Conservation (phyloP, 2,888 invertebrate genomes). For the Ryuthela nishihirai region DNA sequence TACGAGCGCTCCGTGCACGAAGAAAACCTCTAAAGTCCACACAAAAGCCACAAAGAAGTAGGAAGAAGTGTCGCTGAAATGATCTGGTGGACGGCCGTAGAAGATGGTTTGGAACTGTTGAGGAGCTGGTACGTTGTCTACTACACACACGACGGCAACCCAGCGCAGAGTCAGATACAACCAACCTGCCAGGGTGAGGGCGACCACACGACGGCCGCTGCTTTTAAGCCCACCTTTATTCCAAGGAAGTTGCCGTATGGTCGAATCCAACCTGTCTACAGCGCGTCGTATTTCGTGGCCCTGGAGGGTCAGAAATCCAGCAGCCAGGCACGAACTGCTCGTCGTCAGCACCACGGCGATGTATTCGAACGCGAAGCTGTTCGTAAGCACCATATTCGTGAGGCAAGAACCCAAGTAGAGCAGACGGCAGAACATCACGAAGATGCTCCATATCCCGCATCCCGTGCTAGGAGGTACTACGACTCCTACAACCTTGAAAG, state of each 20-base stretch:
- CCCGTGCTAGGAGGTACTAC: conserved; percentile 13
- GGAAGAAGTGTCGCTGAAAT: conserved; percentile 5
- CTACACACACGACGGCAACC: conserved; percentile 20
- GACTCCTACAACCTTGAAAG: conserved; percentile 21
- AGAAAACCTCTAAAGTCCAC: conserved; percentile 27
- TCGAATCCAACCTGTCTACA: conserved; percentile 20
- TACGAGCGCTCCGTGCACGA: conserved; percentile 38
- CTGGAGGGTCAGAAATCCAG: conserved; percentile 11
- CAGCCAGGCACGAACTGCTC: conserved; percentile 15
- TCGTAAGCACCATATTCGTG: conserved; percentile 26
- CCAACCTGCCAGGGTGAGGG: conserved; percentile 28
- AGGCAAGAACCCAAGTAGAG: conserved; percentile 26
- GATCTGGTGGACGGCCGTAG: conserved; percentile 19
- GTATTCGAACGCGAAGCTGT: conserved; percentile 29
- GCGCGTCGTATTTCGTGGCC: conserved; percentile 15
- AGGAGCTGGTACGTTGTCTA: conserved; percentile 29
- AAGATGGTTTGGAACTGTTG: conserved; percentile 30
- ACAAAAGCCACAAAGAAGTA: conserved; percentile 32
- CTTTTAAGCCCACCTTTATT: conserved; percentile 13
- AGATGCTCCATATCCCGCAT: conserved; percentile 21
- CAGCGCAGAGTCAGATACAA: conserved; percentile 16
- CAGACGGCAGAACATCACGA: conserved; percentile 15
- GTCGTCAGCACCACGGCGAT: conserved; percentile 35
- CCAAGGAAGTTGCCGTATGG: conserved; percentile 21
- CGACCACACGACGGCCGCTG: conserved; percentile 15